A percentile compares a stretch with the other conserved stretches of the same genome.
These are phyloP conservation scores for Delichon dasypus DNA, from an alignment of 2,797 vertebrate genomes.

Conservation along the genomic window DNA sequence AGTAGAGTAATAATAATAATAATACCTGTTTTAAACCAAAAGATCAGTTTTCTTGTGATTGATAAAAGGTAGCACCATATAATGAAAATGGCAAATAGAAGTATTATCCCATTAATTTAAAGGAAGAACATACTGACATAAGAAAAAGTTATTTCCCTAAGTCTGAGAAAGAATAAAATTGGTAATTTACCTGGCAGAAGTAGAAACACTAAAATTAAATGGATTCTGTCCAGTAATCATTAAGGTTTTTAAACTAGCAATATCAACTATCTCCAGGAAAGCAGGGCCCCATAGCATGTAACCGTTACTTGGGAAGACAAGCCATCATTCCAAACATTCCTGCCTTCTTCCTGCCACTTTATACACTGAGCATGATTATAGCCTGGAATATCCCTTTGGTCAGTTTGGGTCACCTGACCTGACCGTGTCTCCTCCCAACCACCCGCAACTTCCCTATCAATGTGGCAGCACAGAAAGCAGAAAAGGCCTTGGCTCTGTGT, in stretches of 20 bases:
- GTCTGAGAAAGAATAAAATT: not conserved
- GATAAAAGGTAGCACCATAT: not conserved
- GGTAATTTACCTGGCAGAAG: not conserved
- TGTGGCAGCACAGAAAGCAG: not conserved
- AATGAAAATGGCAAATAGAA: not conserved
- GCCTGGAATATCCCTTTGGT: not conserved
- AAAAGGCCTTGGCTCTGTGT: not conserved
- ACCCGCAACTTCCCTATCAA: accelerated
- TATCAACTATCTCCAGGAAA: not conserved
- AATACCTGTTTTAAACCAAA: not conserved
- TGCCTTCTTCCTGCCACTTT: accelerated
- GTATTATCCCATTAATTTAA: not conserved
- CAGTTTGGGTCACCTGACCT: not conserved
- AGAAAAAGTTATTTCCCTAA: not conserved
- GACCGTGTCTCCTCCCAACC: accelerated
- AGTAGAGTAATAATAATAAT: not conserved
- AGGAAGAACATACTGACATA: not conserved
- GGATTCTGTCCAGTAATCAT: not conserved
- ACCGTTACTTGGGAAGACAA: not conserved
- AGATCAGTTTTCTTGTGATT: not conserved
- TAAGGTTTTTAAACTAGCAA: not conserved
- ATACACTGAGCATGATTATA: too few species aligned
- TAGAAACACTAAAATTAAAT: not conserved
- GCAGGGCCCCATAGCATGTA: not conserved
- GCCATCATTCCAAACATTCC: not conserved